Base-by-base conservation (phyloP, 2,888 invertebrate species). In the Tyria jacobaeae region DNA sequence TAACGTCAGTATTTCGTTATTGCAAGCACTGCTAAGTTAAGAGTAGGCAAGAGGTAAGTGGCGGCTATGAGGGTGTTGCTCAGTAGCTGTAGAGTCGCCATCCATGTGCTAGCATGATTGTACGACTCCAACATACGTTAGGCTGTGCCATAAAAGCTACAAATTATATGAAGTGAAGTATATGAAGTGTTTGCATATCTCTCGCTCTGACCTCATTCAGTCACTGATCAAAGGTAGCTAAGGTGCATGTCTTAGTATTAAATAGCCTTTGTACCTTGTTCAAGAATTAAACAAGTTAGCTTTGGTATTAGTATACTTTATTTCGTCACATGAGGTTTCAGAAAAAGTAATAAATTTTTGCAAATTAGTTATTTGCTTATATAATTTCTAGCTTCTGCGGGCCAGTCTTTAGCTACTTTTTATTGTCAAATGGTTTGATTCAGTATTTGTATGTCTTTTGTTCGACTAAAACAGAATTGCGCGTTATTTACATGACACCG, bases 41-140 rank as follows among this genome's bases (percentile, higher is more conserved):
- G 89, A 83, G 81, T 90, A 89, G 89, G 88, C 86, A 89, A 88
- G 87, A 87, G 91, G 91, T 92, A 85, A 91, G 92, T 89, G 58
- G 64, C 62, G 73, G 70, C 68, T 63, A 55, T 47, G 55, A 53
- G 60, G 68, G 52, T 54, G 64, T 60, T 56, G 64, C 66, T 77
- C 71, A 68, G 70, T 81, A 77, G 74, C 70, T 76, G 76, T 85
- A 82, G 76, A 67, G 62, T 73, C 67, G 67, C 71, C 68, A 56
- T 77, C 59, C 68, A 68, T 71, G 74, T 75, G 73, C 74, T 67
- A 57, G 79, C 75, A 75, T 79, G 78, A 66, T 68, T 24, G 27
- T 41, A 47, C 41, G 51, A 53, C 53, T 48, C 35, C 34, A 24
- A 21, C 47, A 48, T n/a, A 24, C 56, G 7, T 5, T 27, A 48